These are phyloP conservation scores for Agrochola circellaris DNA, from an alignment of 2,888 invertebrate species.

Conservation along the genomic window DNA sequence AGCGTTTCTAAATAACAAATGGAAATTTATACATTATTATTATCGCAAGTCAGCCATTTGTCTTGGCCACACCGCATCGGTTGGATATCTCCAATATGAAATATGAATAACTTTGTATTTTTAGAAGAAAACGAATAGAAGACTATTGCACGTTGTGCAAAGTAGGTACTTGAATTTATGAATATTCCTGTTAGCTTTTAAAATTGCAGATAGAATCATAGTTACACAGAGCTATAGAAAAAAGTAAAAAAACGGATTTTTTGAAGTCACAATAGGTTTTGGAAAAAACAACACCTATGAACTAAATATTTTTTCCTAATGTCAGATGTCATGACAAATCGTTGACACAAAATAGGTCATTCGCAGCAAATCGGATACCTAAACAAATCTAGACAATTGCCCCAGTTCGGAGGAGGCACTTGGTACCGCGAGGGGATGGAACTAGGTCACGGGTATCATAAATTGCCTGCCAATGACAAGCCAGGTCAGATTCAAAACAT, in stretches of 20 bases:
- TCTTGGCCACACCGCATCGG: conserved; percentile 17
- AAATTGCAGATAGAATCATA: not conserved
- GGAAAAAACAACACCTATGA: not conserved
- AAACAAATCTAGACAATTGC: conserved; percentile 64
- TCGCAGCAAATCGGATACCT: conserved; percentile 46
- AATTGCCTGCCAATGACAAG: conserved; percentile 65
- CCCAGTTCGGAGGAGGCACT: conserved; percentile 50
- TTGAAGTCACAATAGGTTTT: not conserved
- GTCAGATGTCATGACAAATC: conserved; percentile 3
- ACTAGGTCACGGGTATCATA: conserved; percentile 64
- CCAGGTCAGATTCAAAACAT: conserved; percentile 52
- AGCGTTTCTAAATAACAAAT: conserved; percentile 20
- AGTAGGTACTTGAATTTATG: conserved; percentile 11
- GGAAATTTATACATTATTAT: conserved; percentile 13
- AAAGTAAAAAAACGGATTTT: not conserved
- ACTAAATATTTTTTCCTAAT: not conserved
- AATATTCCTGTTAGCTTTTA: not conserved
- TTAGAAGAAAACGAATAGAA: conserved; percentile 24
- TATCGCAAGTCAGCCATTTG: conserved; percentile 26
- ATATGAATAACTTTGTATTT: conserved; percentile 25
- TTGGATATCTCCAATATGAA: conserved; percentile 21
- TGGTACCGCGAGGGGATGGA: conserved; percentile 59
- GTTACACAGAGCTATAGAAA: not conserved
- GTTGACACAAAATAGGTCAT: conserved; percentile 46
- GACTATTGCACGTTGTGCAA: conserved; percentile 7